Conservation (phyloP, 2,113 vertebrate genomes). For the Xerus inauris region DNA sequence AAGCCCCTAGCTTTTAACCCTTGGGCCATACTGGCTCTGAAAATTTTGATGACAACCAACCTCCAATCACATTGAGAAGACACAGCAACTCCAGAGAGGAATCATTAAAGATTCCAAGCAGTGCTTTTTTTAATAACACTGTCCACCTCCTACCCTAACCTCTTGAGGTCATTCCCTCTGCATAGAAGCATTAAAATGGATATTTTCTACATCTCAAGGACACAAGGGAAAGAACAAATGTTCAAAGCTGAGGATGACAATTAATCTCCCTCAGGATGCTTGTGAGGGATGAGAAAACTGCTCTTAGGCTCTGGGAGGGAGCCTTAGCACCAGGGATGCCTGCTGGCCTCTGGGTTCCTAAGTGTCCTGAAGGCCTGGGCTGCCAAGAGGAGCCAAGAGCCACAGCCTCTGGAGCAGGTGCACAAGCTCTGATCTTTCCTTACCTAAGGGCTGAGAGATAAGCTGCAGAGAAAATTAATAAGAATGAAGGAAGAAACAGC, state of each 20-base stretch:
- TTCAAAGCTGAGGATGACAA: neutral
- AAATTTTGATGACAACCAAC: neutral
- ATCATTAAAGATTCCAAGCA: neutral
- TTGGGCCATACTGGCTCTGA: neutral
- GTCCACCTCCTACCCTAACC: neutral
- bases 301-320: neutral
- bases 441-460: constrained; percentile 59
- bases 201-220: constrained; percentile 25
- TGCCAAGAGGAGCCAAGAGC: neutral
- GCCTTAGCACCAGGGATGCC: neutral
- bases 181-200: constrained; percentile 15
- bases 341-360: neutral
- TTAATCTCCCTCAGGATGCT: neutral
- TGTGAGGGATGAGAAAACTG: neutral
- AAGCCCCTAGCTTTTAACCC: neutral
- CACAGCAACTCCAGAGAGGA: neutral
- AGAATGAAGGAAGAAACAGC: neutral
- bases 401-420: neutral
- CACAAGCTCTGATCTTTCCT: constrained; percentile 25
- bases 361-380: neutral
- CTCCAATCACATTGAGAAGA: neutral
- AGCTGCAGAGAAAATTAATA: constrained; percentile 66
- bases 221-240: constrained; percentile 16
- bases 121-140: neutral
- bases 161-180: neutral